Percentiles rank a stretch among this genome's conserved stretches.
phyloP scores from a whole-genome alignment of 2,797 vertebrate species.

The Cetoscarus ocellatus region DNA sequence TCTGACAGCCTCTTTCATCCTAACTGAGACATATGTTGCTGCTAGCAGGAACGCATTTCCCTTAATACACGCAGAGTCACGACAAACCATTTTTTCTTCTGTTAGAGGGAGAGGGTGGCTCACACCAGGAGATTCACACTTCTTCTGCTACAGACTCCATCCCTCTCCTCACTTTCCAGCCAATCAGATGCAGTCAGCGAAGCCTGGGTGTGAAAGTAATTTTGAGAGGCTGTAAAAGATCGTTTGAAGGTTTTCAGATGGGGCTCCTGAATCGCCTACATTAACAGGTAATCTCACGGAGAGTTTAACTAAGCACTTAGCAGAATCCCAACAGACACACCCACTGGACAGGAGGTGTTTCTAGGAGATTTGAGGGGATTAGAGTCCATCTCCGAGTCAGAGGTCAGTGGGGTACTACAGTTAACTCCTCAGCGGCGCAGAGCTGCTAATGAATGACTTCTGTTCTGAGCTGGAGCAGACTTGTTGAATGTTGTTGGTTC shows the following conservation, averaged over 20 bases:
- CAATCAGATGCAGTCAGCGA: conserved; percentile 34
- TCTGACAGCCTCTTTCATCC: conserved; percentile 20
- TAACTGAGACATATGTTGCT: conserved; percentile 24
- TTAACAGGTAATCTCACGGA: conserved; percentile 20
- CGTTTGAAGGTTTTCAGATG: conserved; percentile 40
- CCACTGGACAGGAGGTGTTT: conserved; percentile 31
- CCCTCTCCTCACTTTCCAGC: conserved; percentile 25
- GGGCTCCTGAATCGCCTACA: conserved; percentile 29
- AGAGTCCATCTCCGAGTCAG: conserved; percentile 47
- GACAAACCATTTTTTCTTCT: conserved; percentile 1
- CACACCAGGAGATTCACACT: conserved; percentile 23
- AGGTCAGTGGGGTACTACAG: conserved; percentile 47
- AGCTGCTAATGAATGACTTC: conserved; percentile 27
- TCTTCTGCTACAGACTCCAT: conserved; percentile 18
- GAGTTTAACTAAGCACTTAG: conserved; percentile 29
- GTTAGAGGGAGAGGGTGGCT: conserved; percentile 6
- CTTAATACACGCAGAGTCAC: conserved; percentile 8
- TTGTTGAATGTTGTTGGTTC: conserved; percentile 26
- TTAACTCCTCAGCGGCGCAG: conserved; percentile 37
- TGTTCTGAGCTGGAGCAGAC: conserved; percentile 37
- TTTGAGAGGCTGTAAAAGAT: conserved; percentile 27
- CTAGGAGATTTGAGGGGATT: conserved; percentile 41
- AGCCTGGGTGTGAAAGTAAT: conserved; percentile 31
- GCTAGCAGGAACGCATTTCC: conserved; percentile 33
- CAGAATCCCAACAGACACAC: conserved; percentile 24